Conservation (phyloP, 2,888 invertebrate genomes). For the Lypha dubia region DNA sequence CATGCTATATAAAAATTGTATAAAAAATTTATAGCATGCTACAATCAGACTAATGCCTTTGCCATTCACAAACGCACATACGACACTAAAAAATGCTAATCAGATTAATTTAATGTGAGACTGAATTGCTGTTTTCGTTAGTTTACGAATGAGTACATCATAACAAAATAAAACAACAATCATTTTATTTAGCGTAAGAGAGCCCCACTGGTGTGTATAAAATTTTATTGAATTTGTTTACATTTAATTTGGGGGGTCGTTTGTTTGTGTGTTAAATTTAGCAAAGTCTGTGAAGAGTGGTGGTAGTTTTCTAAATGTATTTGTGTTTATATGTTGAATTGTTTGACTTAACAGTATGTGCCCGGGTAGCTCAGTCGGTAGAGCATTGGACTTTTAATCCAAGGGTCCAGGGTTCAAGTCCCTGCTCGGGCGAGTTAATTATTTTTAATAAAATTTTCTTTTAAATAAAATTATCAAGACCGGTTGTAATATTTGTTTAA, state of each 20-base stretch:
- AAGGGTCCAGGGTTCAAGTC: slow-evolving; percentile 84
- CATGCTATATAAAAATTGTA: slow-evolving; percentile 46
- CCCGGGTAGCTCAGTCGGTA: slow-evolving; percentile 84
- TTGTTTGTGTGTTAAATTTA: not conserved
- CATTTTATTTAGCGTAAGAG: slow-evolving; percentile 20
- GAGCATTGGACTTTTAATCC: slow-evolving; percentile 84
- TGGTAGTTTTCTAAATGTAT: slow-evolving; percentile 31
- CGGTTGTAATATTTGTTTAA: not conserved
- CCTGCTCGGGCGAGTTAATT: slow-evolving; percentile 72
- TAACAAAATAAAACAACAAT: slow-evolving; percentile 57
- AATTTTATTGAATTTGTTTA: slow-evolving; percentile 3
- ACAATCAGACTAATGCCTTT: not conserved
- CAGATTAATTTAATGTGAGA: slow-evolving; percentile 4
- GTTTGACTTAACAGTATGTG: slow-evolving; percentile 43
- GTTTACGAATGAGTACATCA: slow-evolving; percentile 63
- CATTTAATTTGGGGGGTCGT: slow-evolving; percentile 19
- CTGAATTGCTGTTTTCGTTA: slow-evolving; percentile 16
- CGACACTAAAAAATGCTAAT: not conserved
- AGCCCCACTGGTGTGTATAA: not conserved
- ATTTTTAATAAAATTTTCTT: slow-evolving; percentile 19
- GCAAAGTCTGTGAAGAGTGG: not conserved
- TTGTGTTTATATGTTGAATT: slow-evolving; percentile 10
- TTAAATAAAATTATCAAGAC: not conserved
- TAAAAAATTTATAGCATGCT: slow-evolving; percentile 42
- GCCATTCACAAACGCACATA: not conserved